These are phyloP conservation scores for Paramormyrops kingsleyae DNA, from an alignment of 2,113 vertebrate species.

Conservation along the genomic window DNA sequence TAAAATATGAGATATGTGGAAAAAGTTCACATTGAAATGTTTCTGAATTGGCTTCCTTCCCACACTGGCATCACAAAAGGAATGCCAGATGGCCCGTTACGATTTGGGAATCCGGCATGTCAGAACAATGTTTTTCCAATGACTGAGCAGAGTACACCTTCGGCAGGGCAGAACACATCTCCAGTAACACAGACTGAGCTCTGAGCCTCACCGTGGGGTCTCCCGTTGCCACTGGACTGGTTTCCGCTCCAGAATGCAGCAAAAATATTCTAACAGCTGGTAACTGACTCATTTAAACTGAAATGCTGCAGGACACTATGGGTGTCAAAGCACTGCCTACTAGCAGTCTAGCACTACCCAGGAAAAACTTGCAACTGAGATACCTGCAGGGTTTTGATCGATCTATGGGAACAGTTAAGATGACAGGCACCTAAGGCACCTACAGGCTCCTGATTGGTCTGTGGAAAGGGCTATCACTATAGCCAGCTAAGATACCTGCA, in stretches of 20 bases:
- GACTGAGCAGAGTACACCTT: background rate
- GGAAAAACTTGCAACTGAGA: background rate
- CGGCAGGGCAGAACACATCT: background rate
- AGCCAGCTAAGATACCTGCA: background rate
- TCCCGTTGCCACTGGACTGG: background rate
- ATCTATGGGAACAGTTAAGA: background rate
- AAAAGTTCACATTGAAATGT: background rate
- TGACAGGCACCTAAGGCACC: background rate
- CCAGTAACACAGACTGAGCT: background rate
- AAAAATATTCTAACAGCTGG: background rate
- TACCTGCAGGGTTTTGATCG: background rate
- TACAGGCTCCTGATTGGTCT: background rate
- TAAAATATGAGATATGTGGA: background rate
- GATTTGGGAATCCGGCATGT: background rate
- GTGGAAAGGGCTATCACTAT: background rate
- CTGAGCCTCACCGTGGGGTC: background rate
- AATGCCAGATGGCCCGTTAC: background rate
- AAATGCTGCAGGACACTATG: background rate
- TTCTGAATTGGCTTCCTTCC: background rate
- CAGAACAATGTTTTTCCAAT: background rate
- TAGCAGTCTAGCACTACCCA: background rate
- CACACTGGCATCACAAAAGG: background rate
- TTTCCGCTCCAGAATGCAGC: background rate
- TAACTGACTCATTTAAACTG: background rate
- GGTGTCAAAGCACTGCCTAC: background rate